Conservation (phyloP, 2,113 vertebrate genomes). For the Ardeotis arabs region DNA sequence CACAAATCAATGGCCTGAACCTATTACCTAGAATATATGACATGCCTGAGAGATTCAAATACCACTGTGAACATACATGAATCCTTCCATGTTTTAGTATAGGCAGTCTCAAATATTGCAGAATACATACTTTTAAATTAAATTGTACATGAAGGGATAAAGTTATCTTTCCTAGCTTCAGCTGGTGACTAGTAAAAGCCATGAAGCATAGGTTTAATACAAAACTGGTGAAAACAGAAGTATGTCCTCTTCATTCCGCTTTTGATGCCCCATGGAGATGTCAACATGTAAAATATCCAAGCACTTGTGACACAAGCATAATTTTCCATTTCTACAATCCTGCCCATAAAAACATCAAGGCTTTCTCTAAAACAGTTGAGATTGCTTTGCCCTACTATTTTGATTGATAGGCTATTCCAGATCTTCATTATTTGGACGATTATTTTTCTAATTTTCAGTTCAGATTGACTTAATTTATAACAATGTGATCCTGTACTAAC, state of each 20-base stretch:
- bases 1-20: background rate
- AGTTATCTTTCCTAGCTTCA: background rate
- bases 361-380: background rate
- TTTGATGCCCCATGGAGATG: background rate
- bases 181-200: background rate
- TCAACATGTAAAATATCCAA: background rate
- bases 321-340: background rate
- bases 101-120: background rate
- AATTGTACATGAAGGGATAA: background rate
- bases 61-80: background rate
- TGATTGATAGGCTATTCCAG: background rate
- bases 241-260: background rate
- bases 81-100: background rate
- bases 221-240: background rate
- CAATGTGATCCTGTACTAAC: background rate
- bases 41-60: background rate
- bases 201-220: background rate
- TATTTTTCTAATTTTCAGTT: background rate
- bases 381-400: background rate
- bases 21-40: background rate
- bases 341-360: background rate
- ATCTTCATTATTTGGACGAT: background rate
- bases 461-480: background rate
- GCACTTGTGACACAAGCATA: background rate
- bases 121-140: background rate